Conservation (phyloP, 1,140 invertebrate genomes). For the Leptinotarsa defecta region DNA sequence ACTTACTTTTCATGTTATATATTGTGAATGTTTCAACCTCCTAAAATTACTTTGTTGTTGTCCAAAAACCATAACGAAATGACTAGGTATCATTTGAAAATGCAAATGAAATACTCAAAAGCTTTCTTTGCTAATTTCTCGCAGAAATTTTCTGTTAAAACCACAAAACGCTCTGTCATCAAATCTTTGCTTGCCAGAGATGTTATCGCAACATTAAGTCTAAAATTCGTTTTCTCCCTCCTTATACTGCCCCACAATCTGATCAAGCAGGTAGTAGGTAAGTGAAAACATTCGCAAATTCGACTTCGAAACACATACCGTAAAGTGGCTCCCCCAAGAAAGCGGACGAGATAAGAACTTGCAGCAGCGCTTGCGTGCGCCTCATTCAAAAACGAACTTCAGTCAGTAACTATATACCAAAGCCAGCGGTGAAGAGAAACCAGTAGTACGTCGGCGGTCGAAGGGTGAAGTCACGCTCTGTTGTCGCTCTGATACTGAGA, state of each 20-base stretch:
- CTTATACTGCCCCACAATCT: slow-evolving; percentile 25
- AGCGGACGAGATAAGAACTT: slow-evolving; percentile 29
- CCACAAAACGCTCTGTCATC: neutral
- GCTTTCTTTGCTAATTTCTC: neutral
- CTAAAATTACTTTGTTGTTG: no score
- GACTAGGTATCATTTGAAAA: no score
- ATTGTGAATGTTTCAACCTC: no score
- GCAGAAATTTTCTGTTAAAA: neutral
- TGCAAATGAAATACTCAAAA: no score
- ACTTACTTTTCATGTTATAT: no score
- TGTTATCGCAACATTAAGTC: slow-evolving; percentile 28
- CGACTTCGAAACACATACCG: slow-evolving; percentile 24
- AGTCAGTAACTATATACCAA: slow-evolving; percentile 46
- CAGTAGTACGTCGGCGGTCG: slow-evolving; percentile 44
- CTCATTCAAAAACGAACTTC: slow-evolving; percentile 21
- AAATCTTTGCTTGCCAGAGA: neutral
- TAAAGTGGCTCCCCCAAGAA: slow-evolving; percentile 38
- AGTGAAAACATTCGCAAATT: slow-evolving; percentile 16
- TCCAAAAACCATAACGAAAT: no score
- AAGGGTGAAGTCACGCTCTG: slow-evolving; percentile 33
- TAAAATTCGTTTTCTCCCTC: slow-evolving; percentile 24
- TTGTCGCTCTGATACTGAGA: slow-evolving; percentile 13
- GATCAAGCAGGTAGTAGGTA: slow-evolving; percentile 24
- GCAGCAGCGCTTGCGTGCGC: slow-evolving; percentile 43
- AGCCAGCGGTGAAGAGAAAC: slow-evolving; percentile 38